A percentile compares a stretch with the other conserved stretches of the same genome.
Evolutionary conservation across 2,113 vertebrate genomes (phyloP).

Genomic region (Pollachius pollachius): DNA sequence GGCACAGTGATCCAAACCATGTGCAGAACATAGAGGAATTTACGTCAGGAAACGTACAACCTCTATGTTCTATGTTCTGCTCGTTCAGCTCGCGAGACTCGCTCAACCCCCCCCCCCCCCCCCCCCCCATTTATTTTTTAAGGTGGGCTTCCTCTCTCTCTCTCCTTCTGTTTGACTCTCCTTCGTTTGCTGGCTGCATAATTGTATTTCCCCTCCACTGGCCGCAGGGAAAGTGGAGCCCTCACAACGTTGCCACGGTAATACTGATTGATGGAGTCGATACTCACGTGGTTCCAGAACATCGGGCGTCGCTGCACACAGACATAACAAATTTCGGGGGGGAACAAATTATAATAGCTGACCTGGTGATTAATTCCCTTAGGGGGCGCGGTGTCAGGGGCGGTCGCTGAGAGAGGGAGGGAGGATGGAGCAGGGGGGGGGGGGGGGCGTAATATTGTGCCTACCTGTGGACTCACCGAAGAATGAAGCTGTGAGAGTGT

Average conservation of each 20-base stretch:
- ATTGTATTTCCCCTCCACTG: conserved; percentile 72
- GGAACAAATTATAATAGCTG: conserved; percentile 71
- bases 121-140: too few species aligned
- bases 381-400: conserved; percentile 35
- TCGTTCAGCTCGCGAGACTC: conserved; percentile 34
- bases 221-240: conserved; percentile 63
- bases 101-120: not conserved
- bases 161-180: conserved; percentile 24
- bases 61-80: conserved; percentile 22
- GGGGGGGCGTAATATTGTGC: conserved; percentile 64
- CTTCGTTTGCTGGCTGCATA: conserved; percentile 66
- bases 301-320: conserved; percentile 63
- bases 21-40: conserved; percentile 1
- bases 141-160: conserved; percentile 13
- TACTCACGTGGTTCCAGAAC: conserved; percentile 73
- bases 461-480: conserved; percentile 59
- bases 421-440: too few species aligned
- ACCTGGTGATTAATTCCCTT: conserved; percentile 70
- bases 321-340: conserved; percentile 71
- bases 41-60: conserved; percentile 32
- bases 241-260: conserved; percentile 69
- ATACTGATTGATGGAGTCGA: conserved; percentile 80
- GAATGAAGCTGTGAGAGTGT: conserved; percentile 18
- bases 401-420: too few species aligned
- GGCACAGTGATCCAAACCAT: too few species aligned